phyloP scores from a whole-genome alignment of 2,888 invertebrate genomes.

The Epicampocera succincta region DNA sequence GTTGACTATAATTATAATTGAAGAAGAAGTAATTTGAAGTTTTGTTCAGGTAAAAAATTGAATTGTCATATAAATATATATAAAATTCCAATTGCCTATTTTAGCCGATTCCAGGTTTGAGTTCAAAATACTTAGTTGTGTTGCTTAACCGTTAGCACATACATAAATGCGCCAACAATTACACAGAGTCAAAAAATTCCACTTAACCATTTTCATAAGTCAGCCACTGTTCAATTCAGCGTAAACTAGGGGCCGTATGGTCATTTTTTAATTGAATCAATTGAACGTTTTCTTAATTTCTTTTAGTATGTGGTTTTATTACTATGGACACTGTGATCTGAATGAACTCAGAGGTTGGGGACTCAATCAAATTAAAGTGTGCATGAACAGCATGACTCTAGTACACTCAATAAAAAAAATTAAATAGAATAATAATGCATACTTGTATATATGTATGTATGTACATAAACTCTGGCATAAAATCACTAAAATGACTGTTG shows the following conservation, averaged over 20 bases:
- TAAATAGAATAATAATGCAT: slow-evolving; percentile 36
- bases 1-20: too few relatives aligned
- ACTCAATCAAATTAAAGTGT: slow-evolving; percentile 68
- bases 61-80: too few relatives aligned
- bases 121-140: too few relatives aligned
- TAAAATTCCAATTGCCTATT: too few relatives aligned
- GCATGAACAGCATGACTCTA: slow-evolving; percentile 62
- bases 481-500: slow-evolving; percentile 21
- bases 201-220: slow-evolving; percentile 1
- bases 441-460: too few relatives aligned
- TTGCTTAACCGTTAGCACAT: too few relatives aligned
- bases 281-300: slow-evolving; percentile 74
- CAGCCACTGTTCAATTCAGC: slow-evolving; percentile 21
- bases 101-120: too few relatives aligned
- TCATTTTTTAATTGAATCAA: slow-evolving; percentile 79
- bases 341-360: slow-evolving; percentile 69
- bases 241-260: slow-evolving; percentile 63
- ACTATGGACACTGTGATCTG: slow-evolving; percentile 60
- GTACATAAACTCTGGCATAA: slow-evolving; percentile 3
- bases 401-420: slow-evolving; percentile 26
- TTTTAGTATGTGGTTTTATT: slow-evolving; percentile 62
- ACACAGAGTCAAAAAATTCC: too few relatives aligned
- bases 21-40: too few relatives aligned
- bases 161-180: too few relatives aligned
- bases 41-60: too few relatives aligned